Evolutionary conservation across 2,113 vertebrate genomes (phyloP).

Genomic region (Aleadryas rufinucha): DNA sequence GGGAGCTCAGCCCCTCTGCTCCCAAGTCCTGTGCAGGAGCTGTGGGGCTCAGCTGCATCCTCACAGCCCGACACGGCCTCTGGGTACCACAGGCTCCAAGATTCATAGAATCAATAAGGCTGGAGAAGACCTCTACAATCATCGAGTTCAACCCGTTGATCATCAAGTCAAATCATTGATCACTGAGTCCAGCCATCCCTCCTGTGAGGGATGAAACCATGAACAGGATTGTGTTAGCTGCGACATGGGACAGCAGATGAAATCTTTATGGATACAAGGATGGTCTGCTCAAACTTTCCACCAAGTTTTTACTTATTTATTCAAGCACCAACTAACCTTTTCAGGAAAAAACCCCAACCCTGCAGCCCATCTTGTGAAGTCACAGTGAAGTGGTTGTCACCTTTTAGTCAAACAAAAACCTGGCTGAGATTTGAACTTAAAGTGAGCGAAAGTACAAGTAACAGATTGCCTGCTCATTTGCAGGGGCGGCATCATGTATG

Average conservation of each 20-base stretch:
- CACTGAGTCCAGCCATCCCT: not conserved
- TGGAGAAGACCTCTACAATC: not conserved
- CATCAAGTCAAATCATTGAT: not conserved
- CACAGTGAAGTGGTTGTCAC: not conserved
- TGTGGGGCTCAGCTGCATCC: fast-evolving
- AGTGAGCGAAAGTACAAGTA: not conserved
- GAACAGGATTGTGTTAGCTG: not conserved
- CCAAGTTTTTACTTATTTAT: not conserved
- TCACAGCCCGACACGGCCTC: fast-evolving
- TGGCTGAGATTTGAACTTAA: not conserved
- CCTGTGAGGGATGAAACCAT: not conserved
- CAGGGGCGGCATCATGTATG: fast-evolving
- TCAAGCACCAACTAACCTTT: not conserved
- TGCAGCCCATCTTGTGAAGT: not conserved
- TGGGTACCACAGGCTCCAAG: not conserved
- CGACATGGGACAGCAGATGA: not conserved
- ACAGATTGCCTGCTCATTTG: slow-evolving; percentile 48
- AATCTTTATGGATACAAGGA: not conserved
- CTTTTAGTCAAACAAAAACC: not conserved
- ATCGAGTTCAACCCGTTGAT: fast-evolving
- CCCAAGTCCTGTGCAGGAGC: not conserved
- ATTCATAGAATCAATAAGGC: fast-evolving
- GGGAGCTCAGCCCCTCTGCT: not conserved
- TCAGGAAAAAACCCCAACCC: not conserved
- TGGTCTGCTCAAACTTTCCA: not conserved